Percentiles rank a stretch among this genome's conserved stretches.
Evolutionary conservation across 2,797 vertebrate species (phyloP).

Genomic region (Sebastes kiyomatsui): DNA sequence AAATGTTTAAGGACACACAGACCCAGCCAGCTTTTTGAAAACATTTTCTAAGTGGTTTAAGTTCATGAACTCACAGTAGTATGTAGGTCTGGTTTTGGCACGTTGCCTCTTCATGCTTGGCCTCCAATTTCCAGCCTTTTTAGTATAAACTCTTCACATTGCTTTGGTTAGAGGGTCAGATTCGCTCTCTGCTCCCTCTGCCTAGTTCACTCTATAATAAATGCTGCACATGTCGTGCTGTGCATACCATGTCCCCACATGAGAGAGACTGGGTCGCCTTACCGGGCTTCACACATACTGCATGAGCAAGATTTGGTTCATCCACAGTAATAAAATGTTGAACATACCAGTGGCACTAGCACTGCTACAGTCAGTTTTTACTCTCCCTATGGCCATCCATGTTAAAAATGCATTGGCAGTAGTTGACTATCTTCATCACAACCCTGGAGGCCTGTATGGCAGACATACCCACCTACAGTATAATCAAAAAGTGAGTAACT

Average conservation of each 20-base stretch:
- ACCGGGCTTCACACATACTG: background rate
- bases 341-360: background rate
- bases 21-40: background rate
- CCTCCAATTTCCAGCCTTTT: constrained; percentile 26
- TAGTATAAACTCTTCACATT: constrained; percentile 4
- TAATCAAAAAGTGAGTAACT: constrained; percentile 4
- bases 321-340: background rate
- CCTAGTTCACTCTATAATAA: background rate
- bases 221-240: background rate
- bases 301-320: background rate
- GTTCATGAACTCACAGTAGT: constrained; percentile 24
- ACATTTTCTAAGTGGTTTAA: background rate
- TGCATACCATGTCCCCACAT: background rate
- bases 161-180: constrained; percentile 14
- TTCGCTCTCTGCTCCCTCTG: background rate
- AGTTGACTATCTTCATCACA: background rate
- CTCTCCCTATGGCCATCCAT: background rate
- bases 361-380: background rate
- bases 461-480: background rate
- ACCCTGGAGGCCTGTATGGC: background rate
- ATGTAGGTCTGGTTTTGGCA: constrained; percentile 34
- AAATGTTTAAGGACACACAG: background rate
- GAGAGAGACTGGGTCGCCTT: background rate
- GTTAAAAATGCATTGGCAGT: constrained; percentile 5
- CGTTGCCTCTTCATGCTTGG: constrained; percentile 3